Base-by-base conservation (phyloP, 2,888 invertebrate species). In the Nemapogon koenigi region DNA sequence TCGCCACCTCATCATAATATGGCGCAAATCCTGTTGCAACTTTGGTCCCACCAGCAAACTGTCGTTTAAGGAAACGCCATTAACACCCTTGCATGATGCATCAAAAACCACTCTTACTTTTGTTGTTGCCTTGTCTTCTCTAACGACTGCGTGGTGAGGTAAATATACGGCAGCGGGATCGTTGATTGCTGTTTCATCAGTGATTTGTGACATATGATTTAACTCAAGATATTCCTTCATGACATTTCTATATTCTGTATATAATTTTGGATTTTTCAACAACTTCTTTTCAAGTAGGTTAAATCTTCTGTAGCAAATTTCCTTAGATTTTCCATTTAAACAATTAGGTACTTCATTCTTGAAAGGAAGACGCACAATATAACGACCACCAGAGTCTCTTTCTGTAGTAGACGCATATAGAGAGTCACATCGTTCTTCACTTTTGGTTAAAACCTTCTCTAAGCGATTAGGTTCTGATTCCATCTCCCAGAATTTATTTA, bases 1-100 rank as follows among this genome's bases (percentile, higher is more conserved):
- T 43, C 51, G 37, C 46, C 45, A 52, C 29, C 51, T 37, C 30
- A 52, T 16, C 11, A 51, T 22, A 15, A 52, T 46, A 14, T 43
- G 41, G n/a, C 42, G 10, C 11, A 51, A 25, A 10, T 51, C 47
- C 22, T 49, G 36, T 19, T 41, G 41, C 4, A 41, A 16, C 16
- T 38, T 32, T 2, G 38, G 38, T 8, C 44, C 38, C 25, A 38
- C 35, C 3, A 32, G n/a, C 2, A 44, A 16, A 16, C 32, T 18
- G 27, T 44, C 44, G 19, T 44, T 40, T 1, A 42, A 16, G 4
- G 38, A 35, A 4, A 41, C 31, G 15, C 30, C 30, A 26, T 41
- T 41, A 14, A 22, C 16, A 3, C 41, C 41, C 31, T 41, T 41
- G 11, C 38, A 28, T 3, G 40, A 22, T 37, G 45, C 43, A 29